Evolutionary conservation across 2,113 vertebrate species (phyloP).

Genomic region (Amblyopsis rosae): DNA sequence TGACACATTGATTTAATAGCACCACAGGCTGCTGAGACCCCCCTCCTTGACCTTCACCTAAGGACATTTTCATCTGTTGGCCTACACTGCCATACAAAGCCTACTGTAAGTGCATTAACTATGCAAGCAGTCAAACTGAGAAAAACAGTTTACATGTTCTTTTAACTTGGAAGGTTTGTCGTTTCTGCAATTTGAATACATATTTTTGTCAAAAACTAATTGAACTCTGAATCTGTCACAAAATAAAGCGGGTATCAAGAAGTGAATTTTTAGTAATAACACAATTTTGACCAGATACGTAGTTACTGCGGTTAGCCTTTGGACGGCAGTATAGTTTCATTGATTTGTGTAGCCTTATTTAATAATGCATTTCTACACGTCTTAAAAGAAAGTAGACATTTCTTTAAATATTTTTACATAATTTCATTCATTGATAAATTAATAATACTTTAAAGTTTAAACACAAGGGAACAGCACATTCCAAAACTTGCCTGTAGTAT

Average conservation of each 20-base stretch:
- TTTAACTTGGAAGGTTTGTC: no score
- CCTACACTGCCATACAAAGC: background rate
- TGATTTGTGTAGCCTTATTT: background rate
- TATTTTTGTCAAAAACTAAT: no score
- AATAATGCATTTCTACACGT: conserved; percentile 13
- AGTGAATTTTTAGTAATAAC: no score
- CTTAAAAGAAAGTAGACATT: background rate
- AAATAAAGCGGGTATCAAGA: no score
- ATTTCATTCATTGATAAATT: conserved; percentile 6
- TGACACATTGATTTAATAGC: conserved; percentile 63
- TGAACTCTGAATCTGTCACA: no score
- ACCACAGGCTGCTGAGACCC: conserved; percentile 33
- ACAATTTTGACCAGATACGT: no score
- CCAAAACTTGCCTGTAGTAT: conserved; percentile 22
- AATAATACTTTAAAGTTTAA: conserved; percentile 32
- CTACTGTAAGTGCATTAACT: no score
- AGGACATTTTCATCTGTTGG: conserved; percentile 8
- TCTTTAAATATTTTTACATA: background rate
- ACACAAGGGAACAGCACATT: conserved; percentile 35
- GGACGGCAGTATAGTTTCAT: conserved; percentile 2
- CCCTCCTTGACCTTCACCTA: conserved; percentile 53
- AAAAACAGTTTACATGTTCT: no score
- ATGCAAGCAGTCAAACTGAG: no score
- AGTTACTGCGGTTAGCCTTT: no score
- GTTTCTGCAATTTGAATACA: no score